Evolutionary conservation across 2,113 vertebrate genomes (phyloP).

Genomic region (Sander vitreus): DNA sequence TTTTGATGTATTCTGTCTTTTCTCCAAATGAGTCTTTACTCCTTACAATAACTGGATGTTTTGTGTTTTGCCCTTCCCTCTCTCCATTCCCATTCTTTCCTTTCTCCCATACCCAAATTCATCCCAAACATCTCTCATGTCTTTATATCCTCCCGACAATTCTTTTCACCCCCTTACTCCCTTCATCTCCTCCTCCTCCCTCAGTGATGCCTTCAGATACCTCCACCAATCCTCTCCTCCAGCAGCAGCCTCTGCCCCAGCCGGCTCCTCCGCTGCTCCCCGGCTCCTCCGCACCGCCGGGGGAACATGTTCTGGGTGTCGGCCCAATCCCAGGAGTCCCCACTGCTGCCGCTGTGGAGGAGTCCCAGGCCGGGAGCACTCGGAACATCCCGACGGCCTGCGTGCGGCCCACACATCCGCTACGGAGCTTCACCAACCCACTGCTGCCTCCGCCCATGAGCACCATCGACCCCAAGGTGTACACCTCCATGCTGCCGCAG

Average conservation of each 20-base stretch:
- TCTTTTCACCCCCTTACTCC: neutral
- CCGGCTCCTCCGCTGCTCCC: slow-evolving; percentile 65
- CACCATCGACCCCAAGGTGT: slow-evolving; percentile 93
- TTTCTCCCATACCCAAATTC: neutral
- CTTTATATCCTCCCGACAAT: neutral
- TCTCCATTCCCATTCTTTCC: neutral
- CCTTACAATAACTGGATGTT: slow-evolving; percentile 35
- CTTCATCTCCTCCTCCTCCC: neutral
- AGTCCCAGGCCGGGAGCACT: slow-evolving; percentile 69
- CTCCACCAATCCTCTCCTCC: slow-evolving; percentile 69
- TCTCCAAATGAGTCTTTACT: slow-evolving; percentile 2
- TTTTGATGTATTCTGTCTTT: slow-evolving; percentile 1
- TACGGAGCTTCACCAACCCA: slow-evolving; percentile 94
- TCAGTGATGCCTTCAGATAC: slow-evolving; percentile 65
- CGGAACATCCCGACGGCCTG: slow-evolving; percentile 94
- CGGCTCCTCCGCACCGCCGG: slow-evolving; percentile 27
- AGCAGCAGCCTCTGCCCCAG: slow-evolving; percentile 66
- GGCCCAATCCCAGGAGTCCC: slow-evolving; percentile 64
- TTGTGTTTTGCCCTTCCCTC: neutral
- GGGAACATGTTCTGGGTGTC: slow-evolving; percentile 49
- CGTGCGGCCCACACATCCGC: slow-evolving; percentile 91
- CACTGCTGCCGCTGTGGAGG: slow-evolving; percentile 14
- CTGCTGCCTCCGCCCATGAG: slow-evolving; percentile 92
- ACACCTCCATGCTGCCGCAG: slow-evolving; percentile 75
- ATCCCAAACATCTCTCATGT: neutral